Evolutionary conservation across 2,888 invertebrate species (phyloP).

Genomic region (Spilarctia lutea): DNA sequence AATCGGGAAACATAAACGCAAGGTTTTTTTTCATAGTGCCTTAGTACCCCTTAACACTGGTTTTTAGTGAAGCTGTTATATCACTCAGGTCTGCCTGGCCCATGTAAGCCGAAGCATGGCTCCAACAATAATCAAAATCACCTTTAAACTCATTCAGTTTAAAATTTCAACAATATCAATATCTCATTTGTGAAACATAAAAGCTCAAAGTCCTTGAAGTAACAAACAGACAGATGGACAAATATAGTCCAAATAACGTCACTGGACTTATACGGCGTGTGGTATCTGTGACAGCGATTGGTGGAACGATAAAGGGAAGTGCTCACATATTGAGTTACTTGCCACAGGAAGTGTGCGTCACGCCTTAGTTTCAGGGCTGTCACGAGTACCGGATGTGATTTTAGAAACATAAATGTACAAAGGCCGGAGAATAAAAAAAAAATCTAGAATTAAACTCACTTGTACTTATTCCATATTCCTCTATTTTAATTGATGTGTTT

Average conservation of each 20-base stretch:
- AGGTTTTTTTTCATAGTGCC: too few relatives aligned
- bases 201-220: conserved; percentile 18
- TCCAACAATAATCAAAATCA: neutral
- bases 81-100: too few relatives aligned
- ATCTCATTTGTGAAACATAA: conserved; percentile 1
- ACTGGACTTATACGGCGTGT: conserved; percentile 26
- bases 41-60: too few relatives aligned
- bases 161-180: neutral
- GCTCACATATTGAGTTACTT: conserved; percentile 20
- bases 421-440: too few relatives aligned
- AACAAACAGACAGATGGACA: conserved; percentile 12
- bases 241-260: conserved; percentile 12
- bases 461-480: too few relatives aligned
- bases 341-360: conserved; percentile 50
- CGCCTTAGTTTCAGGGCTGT: conserved; percentile 42
- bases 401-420: neutral
- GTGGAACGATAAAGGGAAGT: conserved; percentile 42
- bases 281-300: conserved; percentile 43
- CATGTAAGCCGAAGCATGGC: too few relatives aligned
- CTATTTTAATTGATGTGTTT: too few relatives aligned
- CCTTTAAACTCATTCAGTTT: neutral
- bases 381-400: conserved; percentile 15
- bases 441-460: too few relatives aligned
- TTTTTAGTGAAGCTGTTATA: too few relatives aligned
- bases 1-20: too few relatives aligned